Evolutionary conservation across 2,797 vertebrate genomes (phyloP).

Genomic region (Pempheris klunzingeri): DNA sequence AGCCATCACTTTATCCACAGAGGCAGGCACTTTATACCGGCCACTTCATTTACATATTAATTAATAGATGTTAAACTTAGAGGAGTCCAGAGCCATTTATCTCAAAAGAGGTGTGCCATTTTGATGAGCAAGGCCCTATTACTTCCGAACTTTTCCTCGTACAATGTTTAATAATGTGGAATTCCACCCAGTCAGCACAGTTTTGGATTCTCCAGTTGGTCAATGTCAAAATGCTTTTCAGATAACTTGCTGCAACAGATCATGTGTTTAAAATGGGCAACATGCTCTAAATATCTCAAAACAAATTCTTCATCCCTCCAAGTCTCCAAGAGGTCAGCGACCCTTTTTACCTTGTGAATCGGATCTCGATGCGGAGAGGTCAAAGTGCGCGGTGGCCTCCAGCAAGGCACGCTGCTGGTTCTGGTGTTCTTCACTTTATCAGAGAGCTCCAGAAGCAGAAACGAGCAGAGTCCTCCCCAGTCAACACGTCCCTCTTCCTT

Average conservation of each 20-base stretch:
- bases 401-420: conserved; percentile 75
- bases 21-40: conserved; percentile 71
- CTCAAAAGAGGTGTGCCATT: conserved; percentile 74
- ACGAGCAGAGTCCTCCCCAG: conserved; percentile 88
- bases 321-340: conserved; percentile 4
- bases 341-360: conserved; percentile 83
- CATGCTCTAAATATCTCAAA: conserved; percentile 19
- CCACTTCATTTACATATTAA: conserved; percentile 84
- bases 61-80: conserved; percentile 79
- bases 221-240: conserved; percentile 53
- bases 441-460: conserved; percentile 85
- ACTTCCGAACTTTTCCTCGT: conserved; percentile 53
- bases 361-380: conserved; percentile 85
- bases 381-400: conserved; percentile 84
- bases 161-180: conserved; percentile 75
- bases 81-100: conserved; percentile 75
- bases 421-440: conserved; percentile 85
- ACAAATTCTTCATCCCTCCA: conserved; percentile 13
- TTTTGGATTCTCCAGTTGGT: conserved; percentile 42
- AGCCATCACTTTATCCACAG: conserved; percentile 76
- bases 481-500: conserved; percentile 82
- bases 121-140: conserved; percentile 75
- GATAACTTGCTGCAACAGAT: conserved; percentile 43
- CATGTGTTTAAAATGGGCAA: conserved; percentile 25
- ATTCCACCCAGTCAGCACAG: conserved; percentile 70